Base-by-base conservation (phyloP, 2,113 vertebrate genomes). In the Opisthocomus hoazin region DNA sequence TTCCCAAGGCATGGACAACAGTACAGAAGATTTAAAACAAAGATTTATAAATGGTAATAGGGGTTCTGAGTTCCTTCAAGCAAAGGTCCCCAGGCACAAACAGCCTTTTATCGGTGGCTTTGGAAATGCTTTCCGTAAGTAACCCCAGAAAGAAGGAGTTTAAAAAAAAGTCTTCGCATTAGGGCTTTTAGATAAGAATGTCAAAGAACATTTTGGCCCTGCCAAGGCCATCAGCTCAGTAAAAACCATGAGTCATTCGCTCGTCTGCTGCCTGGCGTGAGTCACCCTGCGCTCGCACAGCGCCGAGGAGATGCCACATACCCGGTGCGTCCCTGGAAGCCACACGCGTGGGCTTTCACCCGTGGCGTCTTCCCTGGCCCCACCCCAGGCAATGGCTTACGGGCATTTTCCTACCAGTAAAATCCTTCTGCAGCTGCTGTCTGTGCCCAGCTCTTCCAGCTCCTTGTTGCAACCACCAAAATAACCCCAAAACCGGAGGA, bases 311-410 rank as follows among this genome's bases (percentile, higher is more conserved):
- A 12, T 30, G 34, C 46, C 70, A 39, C 32, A 13, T 2, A 5
- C 36, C 36, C 41, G 2, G 5, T 0, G 23, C 3, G 2, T 12
- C n/a, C 73, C 73, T 11, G 27, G 22, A 4, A 45, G 34, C 50
- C 57, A n/a, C 46, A 15, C 20, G 3, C 8, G 2, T 9, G 36
- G 45, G 24, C 4, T 43, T 29, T 24, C 58, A 37, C 69, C 27
- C 1, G 36, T 3, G n/a, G 12, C 50, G 0, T 32, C 18, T 23
- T 4, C 60, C 68, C 51, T 1, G 16, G 12, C 5, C 36, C 0
- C 0, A 27, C 22, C 18, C 24, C 5, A 3, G 32, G 22, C 18
- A 20, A 23, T 1, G 15, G 37, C n/a, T 61, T 8, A 12, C 6
- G 20, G 61, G 18, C 3, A 1, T 32, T 68, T 75, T 32, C 84